Conservation (phyloP, 2,888 invertebrate genomes). For the Leucoma salicis region DNA sequence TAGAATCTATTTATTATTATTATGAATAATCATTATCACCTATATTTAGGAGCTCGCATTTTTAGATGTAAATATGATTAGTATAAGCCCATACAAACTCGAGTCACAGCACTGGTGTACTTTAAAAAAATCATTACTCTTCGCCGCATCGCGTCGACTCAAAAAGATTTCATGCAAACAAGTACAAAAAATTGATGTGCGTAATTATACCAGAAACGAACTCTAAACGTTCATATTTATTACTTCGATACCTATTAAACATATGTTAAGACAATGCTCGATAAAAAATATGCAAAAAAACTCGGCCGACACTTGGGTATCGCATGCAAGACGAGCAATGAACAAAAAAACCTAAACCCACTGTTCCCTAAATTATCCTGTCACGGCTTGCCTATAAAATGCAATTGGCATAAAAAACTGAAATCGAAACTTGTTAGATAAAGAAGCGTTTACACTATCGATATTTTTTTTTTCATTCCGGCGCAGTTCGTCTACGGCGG, state of each 20-base stretch:
- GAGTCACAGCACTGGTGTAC: too few relatives aligned
- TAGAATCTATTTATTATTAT: too few relatives aligned
- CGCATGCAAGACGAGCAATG: slow-evolving; percentile 57
- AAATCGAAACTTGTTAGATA: slow-evolving; percentile 72
- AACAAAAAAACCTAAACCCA: slow-evolving; percentile 46
- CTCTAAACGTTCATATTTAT: slow-evolving; percentile 58
- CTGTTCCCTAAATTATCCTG: slow-evolving; percentile 79
- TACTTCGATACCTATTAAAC: slow-evolving; percentile 52
- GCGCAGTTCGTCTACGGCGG: too few relatives aligned
- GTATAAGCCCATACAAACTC: too few relatives aligned
- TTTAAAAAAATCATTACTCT: slow-evolving; percentile 39
- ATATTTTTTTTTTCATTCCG: too few relatives aligned
- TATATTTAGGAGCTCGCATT: too few relatives aligned
- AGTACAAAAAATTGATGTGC: slow-evolving; percentile 42
- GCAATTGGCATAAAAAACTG: slow-evolving; percentile 74
- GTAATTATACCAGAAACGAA: slow-evolving; percentile 64
- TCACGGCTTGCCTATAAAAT: slow-evolving; percentile 79
- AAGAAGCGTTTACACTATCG: slow-evolving; percentile 29
- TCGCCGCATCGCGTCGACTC: slow-evolving; percentile 31
- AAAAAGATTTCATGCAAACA: slow-evolving; percentile 21
- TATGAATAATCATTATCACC: too few relatives aligned
- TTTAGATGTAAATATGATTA: too few relatives aligned
- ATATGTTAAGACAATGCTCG: slow-evolving; percentile 54
- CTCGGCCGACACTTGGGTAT: slow-evolving; percentile 42
- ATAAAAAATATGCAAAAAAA: slow-evolving; percentile 60